Percentiles rank a stretch among this genome's conserved stretches.
phyloP scores from a whole-genome alignment of 2,113 vertebrate species.

The Ploceus nigricollis region DNA sequence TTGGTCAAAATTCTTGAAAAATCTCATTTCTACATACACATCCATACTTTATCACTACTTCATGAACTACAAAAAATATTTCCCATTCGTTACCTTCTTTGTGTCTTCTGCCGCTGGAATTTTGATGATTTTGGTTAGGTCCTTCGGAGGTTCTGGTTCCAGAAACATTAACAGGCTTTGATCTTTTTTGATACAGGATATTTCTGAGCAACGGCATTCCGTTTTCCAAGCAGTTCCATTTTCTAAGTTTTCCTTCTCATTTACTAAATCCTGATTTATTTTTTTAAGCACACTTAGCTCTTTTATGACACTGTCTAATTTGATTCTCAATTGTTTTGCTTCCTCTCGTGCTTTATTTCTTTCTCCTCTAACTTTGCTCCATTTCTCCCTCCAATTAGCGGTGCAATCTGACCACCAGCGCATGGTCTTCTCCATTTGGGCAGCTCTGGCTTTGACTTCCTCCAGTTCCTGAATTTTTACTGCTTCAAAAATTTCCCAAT shows the following conservation, averaged over 20 bases:
- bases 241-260: not conserved
- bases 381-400: constrained; percentile 75
- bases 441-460: constrained; percentile 69
- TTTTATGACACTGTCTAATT: constrained; percentile 54
- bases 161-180: not conserved
- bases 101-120: not conserved
- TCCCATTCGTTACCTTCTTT: constrained; percentile 38
- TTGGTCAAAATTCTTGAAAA: not conserved
- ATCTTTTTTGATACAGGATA: not conserved
- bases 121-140: not conserved
- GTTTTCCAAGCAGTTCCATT: not conserved
- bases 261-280: constrained; percentile 4
- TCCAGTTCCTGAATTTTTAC: constrained; percentile 64
- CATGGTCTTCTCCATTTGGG: constrained; percentile 82
- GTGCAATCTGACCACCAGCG: constrained; percentile 79
- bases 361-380: constrained; percentile 74
- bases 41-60: not conserved
- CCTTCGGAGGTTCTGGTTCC: not conserved
- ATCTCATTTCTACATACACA: not conserved
- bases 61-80: not conserved
- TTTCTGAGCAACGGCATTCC: not conserved
- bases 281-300: constrained; percentile 68
- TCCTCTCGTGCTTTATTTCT: constrained; percentile 74
- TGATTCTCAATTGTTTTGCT: constrained; percentile 54
- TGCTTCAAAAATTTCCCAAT: constrained; percentile 66